Evolutionary conservation across 37 sponge, comb jelly and placozoan genomes (phyloP), one percentile per base, ranked within the genome.

Genomic region (Beroe ovata): DNA sequence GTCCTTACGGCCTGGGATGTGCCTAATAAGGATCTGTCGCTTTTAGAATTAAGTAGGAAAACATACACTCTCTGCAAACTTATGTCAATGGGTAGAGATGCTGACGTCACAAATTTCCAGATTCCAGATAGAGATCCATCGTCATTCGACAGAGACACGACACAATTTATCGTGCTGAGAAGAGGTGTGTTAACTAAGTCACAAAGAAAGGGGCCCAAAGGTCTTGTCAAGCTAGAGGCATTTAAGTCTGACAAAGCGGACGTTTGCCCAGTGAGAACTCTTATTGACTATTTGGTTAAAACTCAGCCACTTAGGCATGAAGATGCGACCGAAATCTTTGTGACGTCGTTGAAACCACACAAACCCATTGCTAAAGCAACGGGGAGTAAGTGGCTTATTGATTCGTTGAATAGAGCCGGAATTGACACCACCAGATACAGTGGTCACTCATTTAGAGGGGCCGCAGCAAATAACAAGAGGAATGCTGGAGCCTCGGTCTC

Each of bases 381-480:
- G 3, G 63, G 63, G 63, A 16, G 28, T 4, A 20, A 61, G 3
- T 61, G 63, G 63, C 22, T 20, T 4, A 26, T 20, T 4, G 22
- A 26, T 6, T 61, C 63, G 8, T 25, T 61, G 21, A 61, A 25
- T 4, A 20, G 63, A 25, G 63, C 63, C 8, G 63, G 63, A 4
- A 61, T 61, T 16, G 28, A 25, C 21, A 61, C 22, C 21, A 16
- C 22, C 23, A 25, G 28, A 20, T 61, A 61, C 63, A 25, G 3
- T 16, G 63, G 26, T 26, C 63, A 61, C 63, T 61, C 63, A 4
- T 61, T 26, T 61, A 61, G 63, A 61, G 63, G 63, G 6, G 63
- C 63, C 8, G 63, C 28, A 20, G 63, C 63, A 6, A 61, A 61
- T 25, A 26, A 16, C 28, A 26, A 26, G 63, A 25, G 26, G 21